A percentile compares a stretch with the other conserved stretches of the same genome.
phyloP scores from a whole-genome alignment of 2,113 vertebrate genomes.

The Dromas ardeola region DNA sequence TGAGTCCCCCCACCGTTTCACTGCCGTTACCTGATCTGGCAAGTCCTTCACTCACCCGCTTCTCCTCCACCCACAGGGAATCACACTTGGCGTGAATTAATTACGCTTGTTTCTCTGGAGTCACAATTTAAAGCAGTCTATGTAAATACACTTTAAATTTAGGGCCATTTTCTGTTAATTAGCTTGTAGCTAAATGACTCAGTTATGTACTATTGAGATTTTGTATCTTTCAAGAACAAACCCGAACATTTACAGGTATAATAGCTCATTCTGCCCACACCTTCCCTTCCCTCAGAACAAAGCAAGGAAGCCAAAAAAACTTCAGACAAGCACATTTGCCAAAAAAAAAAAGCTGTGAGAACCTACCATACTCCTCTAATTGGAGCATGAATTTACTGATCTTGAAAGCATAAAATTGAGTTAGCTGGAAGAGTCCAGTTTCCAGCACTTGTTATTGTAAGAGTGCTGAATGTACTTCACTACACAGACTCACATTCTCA shows the following conservation, averaged over 20 bases:
- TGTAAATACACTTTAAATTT: background rate
- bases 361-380: background rate
- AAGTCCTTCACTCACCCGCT: background rate
- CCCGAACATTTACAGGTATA: background rate
- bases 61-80: background rate
- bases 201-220: background rate
- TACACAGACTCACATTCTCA: background rate
- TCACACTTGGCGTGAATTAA: background rate
- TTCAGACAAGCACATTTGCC: background rate
- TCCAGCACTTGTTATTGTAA: background rate
- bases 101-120: background rate
- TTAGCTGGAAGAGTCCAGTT: background rate
- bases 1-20: background rate
- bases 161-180: background rate
- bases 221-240: background rate
- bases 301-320: background rate
- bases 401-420: background rate
- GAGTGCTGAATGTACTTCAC: background rate
- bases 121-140: background rate
- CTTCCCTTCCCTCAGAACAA: background rate
- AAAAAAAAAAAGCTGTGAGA: background rate
- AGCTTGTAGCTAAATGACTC: background rate
- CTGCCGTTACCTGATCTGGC: no score
- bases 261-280: background rate
- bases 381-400: background rate